These are phyloP conservation scores for Mesorhabditis spiculigera DNA, from an alignment of 2,888 invertebrate genomes.

Conservation along the genomic window DNA sequence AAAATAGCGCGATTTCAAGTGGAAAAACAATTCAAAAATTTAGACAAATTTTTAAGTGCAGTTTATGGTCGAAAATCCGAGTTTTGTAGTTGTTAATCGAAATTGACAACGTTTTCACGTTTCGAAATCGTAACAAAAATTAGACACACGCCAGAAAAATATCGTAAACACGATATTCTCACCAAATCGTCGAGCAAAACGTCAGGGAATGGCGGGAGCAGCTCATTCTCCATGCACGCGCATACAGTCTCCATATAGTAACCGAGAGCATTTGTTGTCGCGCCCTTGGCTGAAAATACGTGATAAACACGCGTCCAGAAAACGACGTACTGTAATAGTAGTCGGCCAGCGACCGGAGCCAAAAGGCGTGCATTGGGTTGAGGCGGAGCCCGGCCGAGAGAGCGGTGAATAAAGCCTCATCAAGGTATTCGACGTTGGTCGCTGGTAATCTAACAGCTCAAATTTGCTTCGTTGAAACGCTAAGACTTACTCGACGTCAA, in stretches of 20 bases:
- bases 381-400: constrained; percentile 7
- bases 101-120: too few species aligned
- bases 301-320: neutral
- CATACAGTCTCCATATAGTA: neutral
- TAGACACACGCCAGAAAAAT: too few species aligned
- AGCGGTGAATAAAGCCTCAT: constrained; percentile 9
- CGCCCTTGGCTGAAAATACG: neutral
- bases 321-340: constrained; percentile 13
- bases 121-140: too few species aligned
- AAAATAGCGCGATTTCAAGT: too few species aligned
- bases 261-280: neutral
- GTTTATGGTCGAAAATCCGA: too few species aligned
- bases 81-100: too few species aligned
- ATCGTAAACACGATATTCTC: neutral
- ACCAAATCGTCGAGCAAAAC: constrained; percentile 2
- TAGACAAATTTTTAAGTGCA: too few species aligned
- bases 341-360: constrained; percentile 14
- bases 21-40: too few species aligned
- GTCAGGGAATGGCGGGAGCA: neutral
- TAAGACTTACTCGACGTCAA: constrained; percentile 11
- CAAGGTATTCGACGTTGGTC: neutral
- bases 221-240: neutral
- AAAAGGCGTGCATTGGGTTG: constrained; percentile 13
- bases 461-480: neutral
- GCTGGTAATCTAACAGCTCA: neutral